Evolutionary conservation across 2,888 invertebrate species (phyloP).

Genomic region (Gymnocheta viridis): DNA sequence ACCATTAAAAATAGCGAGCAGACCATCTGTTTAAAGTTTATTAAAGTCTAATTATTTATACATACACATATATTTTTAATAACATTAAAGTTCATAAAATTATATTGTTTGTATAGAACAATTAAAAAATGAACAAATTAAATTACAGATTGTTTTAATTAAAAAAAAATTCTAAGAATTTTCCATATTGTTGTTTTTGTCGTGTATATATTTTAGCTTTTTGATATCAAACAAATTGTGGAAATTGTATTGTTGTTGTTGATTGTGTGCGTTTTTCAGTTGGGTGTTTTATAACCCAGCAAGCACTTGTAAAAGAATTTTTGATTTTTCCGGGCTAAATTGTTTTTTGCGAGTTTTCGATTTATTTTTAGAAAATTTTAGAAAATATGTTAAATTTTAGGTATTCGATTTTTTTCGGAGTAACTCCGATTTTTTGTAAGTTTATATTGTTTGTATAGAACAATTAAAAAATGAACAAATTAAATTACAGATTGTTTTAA

Average conservation of each 20-base stretch:
- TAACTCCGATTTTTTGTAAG: too few relatives aligned
- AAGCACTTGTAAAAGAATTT: background rate
- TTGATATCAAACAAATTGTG: slow-evolving; percentile 15
- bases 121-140: slow-evolving; percentile 4
- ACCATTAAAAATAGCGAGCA: background rate
- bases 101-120: slow-evolving; percentile 16
- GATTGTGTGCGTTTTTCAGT: background rate
- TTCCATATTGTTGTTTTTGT: slow-evolving; percentile 43
- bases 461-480: slow-evolving; percentile 12
- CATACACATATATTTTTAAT: background rate
- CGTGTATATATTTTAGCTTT: background rate
- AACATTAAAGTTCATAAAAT: slow-evolving; percentile 26
- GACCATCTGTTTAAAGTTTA: slow-evolving; percentile 36
- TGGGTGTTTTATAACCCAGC: background rate
- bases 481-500: slow-evolving; percentile 1
- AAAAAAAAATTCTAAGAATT: slow-evolving; percentile 15
- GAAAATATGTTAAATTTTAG: too few relatives aligned
- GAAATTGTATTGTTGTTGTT: background rate
- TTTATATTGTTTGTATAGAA: slow-evolving; percentile 12
- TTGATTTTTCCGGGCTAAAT: too few relatives aligned
- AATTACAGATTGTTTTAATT: slow-evolving; percentile 1
- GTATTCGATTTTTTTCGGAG: too few relatives aligned
- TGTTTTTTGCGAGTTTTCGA: too few relatives aligned
- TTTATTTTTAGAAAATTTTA: too few relatives aligned
- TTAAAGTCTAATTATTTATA: slow-evolving; percentile 12